phyloP scores from a whole-genome alignment of 2,888 invertebrate species.

The Orthosia gracilis region DNA sequence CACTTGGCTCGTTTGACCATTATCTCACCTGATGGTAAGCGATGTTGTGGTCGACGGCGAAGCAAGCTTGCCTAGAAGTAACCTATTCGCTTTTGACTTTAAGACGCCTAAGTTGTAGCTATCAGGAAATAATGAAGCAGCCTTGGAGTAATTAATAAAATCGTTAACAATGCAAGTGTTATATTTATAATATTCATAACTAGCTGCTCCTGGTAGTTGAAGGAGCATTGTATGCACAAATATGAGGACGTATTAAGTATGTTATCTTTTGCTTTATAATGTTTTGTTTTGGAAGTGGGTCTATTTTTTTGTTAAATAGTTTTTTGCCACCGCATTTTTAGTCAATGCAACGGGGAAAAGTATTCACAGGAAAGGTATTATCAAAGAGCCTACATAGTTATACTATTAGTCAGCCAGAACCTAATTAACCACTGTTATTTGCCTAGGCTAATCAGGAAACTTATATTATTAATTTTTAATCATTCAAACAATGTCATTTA shows the following conservation, averaged over 20 bases:
- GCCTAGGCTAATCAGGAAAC: slow-evolving; percentile 15
- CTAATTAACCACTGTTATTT: neutral
- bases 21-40: too few species aligned
- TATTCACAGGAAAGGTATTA: too few species aligned
- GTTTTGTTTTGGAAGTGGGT: too few species aligned
- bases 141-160: slow-evolving; percentile 2
- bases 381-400: neutral
- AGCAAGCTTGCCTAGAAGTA: too few species aligned
- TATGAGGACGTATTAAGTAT: slow-evolving; percentile 17
- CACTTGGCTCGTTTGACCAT: too few species aligned
- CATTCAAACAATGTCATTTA: slow-evolving; percentile 1
- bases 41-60: too few species aligned
- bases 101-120: too few species aligned
- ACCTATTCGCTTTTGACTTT: too few species aligned
- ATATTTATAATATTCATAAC: slow-evolving; percentile 37
- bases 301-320: too few species aligned
- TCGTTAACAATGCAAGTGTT: slow-evolving; percentile 24
- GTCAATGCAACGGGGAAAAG: too few species aligned
- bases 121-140: slow-evolving; percentile 13
- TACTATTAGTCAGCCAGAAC: neutral
- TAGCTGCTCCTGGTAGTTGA: slow-evolving; percentile 1
- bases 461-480: neutral
- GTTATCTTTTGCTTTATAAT: too few species aligned
- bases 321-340: too few species aligned
- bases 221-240: slow-evolving; percentile 42